These are phyloP conservation scores for Grammomys surdaster DNA, from an alignment of 2,113 vertebrate genomes.

Conservation along the genomic window DNA sequence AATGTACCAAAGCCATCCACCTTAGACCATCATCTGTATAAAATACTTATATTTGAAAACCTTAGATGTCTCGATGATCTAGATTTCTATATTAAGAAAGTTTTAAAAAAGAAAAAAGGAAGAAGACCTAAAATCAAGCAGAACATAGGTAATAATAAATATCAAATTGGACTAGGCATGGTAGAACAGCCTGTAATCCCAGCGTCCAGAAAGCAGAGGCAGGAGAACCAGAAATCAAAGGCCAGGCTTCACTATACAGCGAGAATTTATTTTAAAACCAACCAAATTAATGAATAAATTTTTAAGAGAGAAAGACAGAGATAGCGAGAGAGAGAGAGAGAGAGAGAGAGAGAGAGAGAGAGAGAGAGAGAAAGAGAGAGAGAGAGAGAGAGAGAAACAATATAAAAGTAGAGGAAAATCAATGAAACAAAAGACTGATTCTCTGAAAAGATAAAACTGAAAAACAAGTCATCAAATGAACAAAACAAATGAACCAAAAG, in stretches of 20 bases:
- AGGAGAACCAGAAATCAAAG: neutral
- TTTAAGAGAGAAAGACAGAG: neutral
- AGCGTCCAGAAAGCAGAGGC: neutral
- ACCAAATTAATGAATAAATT: neutral
- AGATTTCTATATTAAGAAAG: neutral
- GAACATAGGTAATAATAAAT: neutral
- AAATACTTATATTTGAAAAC: slow-evolving; percentile 42
- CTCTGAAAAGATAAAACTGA: neutral
- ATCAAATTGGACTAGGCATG: neutral
- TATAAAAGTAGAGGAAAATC: neutral
- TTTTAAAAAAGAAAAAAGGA: neutral
- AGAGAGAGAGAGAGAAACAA: no score
- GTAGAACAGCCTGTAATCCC: neutral
- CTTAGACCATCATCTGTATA: neutral
- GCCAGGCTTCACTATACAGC: neutral
- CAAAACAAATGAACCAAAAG: neutral
- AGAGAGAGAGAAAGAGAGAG: no score
- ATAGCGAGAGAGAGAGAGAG: no score
- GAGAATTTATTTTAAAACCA: neutral
- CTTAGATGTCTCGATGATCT: slow-evolving; percentile 22
- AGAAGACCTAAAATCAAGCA: neutral
- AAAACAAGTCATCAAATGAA: neutral
- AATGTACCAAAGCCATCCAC: neutral
- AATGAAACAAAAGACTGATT: neutral
- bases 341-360: neutral